These are phyloP conservation scores for Sycophila texana DNA, from an alignment of 2,888 invertebrate species.

Conservation along the genomic window DNA sequence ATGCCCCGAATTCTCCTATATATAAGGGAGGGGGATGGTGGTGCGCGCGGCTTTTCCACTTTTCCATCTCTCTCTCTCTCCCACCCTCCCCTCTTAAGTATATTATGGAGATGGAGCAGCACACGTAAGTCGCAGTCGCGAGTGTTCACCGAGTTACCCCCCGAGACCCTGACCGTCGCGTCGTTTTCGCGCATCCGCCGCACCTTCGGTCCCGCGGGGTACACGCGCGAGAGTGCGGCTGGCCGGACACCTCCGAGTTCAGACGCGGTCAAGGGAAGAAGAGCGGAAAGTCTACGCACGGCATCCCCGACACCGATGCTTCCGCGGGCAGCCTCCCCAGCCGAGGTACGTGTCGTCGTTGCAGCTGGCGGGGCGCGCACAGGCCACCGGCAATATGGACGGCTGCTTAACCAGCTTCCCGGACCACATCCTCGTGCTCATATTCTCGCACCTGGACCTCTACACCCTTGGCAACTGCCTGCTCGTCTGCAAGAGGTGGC, in stretches of 20 bases:
- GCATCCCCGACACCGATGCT: slow-evolving; percentile 31
- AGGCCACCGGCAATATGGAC: slow-evolving; percentile 77
- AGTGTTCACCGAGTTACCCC: not conserved
- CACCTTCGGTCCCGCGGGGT: not conserved
- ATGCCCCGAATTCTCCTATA: too few species aligned
- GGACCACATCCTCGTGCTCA: slow-evolving; percentile 89
- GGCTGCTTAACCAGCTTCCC: slow-evolving; percentile 77
- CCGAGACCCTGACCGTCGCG: too few species aligned
- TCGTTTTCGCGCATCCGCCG: not conserved
- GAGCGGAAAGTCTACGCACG: not conserved
- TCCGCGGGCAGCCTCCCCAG: slow-evolving; percentile 14
- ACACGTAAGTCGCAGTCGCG: not conserved
- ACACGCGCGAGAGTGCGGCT: not conserved
- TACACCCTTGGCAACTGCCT: slow-evolving; percentile 92
- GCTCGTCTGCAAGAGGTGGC: slow-evolving; percentile 95
- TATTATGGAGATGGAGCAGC: too few species aligned
- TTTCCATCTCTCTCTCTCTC: too few species aligned
- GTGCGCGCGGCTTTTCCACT: too few species aligned
- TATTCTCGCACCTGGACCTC: slow-evolving; percentile 93
- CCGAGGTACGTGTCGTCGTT: slow-evolving; percentile 1
- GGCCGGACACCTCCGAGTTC: not conserved
- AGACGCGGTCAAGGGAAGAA: not conserved
- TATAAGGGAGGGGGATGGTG: too few species aligned
- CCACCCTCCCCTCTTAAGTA: too few species aligned
- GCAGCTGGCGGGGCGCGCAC: not conserved